phyloP scores from a whole-genome alignment of 2,888 invertebrate genomes.

The Aricia artaxerxes region DNA sequence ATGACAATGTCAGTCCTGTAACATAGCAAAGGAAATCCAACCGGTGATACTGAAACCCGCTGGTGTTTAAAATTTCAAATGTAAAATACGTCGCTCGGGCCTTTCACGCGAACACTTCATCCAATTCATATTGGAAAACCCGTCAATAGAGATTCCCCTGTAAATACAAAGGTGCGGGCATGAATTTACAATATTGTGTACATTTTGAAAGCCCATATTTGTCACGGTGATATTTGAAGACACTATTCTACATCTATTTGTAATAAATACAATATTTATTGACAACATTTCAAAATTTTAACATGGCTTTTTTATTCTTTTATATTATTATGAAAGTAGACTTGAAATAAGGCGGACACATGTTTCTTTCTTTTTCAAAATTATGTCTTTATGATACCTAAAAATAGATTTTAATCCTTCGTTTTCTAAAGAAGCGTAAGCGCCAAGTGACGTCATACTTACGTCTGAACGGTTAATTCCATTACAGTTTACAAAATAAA shows the following conservation, averaged over 20 bases:
- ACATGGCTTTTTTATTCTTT: too few species aligned
- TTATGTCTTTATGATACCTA: too few species aligned
- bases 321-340: too few species aligned
- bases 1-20: too few species aligned
- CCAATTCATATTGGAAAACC: conserved; percentile 21
- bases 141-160: conserved; percentile 8
- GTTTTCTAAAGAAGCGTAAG: too few species aligned
- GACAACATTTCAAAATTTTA: too few species aligned
- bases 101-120: conserved; percentile 4
- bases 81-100: not conserved
- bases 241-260: not conserved
- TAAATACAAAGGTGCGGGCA: conserved; percentile 24
- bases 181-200: conserved; percentile 14
- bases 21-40: not conserved
- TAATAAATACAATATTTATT: not conserved
- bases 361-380: too few species aligned
- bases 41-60: not conserved
- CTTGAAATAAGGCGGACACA: too few species aligned
- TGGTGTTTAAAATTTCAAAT: not conserved
- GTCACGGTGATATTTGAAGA: not conserved
- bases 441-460: too few species aligned
- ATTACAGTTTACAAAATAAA: too few species aligned
- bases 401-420: too few species aligned
- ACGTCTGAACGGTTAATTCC: too few species aligned
- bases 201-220: conserved; percentile 14